Percentiles rank a stretch among this genome's conserved stretches.
phyloP scores from a whole-genome alignment of 2,113 vertebrate genomes.

The Colius striatus region DNA sequence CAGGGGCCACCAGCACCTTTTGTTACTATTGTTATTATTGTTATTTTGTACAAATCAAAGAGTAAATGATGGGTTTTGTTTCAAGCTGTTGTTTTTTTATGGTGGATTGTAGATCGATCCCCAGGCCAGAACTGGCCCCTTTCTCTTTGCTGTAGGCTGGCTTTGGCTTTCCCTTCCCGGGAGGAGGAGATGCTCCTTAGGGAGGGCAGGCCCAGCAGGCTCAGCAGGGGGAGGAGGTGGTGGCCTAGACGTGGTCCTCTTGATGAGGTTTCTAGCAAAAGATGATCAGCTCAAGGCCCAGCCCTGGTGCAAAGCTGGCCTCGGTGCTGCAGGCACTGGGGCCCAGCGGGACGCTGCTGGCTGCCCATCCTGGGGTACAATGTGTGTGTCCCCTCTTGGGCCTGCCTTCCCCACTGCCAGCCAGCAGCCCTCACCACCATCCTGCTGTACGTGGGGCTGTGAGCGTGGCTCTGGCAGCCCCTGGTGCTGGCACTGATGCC shows the following conservation, averaged over 20 bases:
- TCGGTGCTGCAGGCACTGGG: background rate
- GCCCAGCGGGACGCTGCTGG: rapidly evolving
- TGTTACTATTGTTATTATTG: conserved; percentile 70
- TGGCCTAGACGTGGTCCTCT: background rate
- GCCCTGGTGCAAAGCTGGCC: background rate
- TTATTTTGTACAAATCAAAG: conserved; percentile 82
- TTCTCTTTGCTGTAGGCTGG: conserved; percentile 50
- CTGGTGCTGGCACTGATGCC: background rate
- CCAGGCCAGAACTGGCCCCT: conserved; percentile 65
- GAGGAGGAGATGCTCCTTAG: background rate
- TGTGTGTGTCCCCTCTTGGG: background rate
- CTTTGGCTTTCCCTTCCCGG: conserved; percentile 32
- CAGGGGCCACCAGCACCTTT: conserved; percentile 74
- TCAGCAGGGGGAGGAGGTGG: background rate
- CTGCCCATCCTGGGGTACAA: background rate
- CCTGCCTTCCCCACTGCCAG: background rate
- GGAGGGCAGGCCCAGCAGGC: background rate
- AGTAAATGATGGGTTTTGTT: conserved; percentile 72
- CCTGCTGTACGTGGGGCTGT: background rate
- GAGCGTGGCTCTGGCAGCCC: background rate
- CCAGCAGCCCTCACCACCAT: background rate
- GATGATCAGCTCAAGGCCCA: background rate
- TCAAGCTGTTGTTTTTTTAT: conserved; percentile 43
- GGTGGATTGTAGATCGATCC: conserved; percentile 93
- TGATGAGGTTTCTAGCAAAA: background rate